phyloP scores from a whole-genome alignment of 2,113 vertebrate species.

The Protobothrops flavoviridis region DNA sequence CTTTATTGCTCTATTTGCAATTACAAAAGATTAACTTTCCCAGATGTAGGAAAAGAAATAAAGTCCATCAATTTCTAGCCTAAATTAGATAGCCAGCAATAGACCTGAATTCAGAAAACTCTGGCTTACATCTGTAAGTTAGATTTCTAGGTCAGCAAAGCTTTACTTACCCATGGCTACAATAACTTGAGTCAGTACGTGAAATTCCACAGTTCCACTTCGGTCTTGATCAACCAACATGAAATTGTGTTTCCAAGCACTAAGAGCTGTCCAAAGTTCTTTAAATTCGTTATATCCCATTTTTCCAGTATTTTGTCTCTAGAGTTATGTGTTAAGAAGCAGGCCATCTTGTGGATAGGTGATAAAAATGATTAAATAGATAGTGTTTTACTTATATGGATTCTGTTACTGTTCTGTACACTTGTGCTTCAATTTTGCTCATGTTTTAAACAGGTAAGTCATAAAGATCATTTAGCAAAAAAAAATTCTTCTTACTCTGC shows the following conservation, averaged over 20 bases:
- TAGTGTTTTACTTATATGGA: background rate
- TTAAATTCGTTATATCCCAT: conserved; percentile 93
- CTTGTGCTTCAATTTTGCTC: background rate
- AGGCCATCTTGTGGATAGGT: conserved; percentile 17
- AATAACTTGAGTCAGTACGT: conserved; percentile 82
- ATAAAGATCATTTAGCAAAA: background rate
- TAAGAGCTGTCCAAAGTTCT: conserved; percentile 83
- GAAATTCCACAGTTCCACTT: conserved; percentile 84
- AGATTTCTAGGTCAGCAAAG: background rate
- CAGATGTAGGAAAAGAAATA: background rate
- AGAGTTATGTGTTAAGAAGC: conserved; percentile 68
- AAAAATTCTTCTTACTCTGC: background rate
- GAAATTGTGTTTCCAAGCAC: conserved; percentile 91
- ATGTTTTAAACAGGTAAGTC: background rate
- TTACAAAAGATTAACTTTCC: background rate
- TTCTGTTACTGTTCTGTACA: background rate
- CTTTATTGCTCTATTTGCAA: background rate
- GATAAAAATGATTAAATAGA: background rate
- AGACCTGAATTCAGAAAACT: background rate
- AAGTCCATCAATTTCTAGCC: background rate
- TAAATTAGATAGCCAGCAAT: background rate
- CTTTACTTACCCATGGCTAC: conserved; percentile 79
- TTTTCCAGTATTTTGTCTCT: conserved; percentile 87
- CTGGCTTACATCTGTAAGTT: background rate
- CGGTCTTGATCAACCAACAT: conserved; percentile 81